Conservation (phyloP, 1,140 invertebrate species). For the Hesperophylax magnus region DNA sequence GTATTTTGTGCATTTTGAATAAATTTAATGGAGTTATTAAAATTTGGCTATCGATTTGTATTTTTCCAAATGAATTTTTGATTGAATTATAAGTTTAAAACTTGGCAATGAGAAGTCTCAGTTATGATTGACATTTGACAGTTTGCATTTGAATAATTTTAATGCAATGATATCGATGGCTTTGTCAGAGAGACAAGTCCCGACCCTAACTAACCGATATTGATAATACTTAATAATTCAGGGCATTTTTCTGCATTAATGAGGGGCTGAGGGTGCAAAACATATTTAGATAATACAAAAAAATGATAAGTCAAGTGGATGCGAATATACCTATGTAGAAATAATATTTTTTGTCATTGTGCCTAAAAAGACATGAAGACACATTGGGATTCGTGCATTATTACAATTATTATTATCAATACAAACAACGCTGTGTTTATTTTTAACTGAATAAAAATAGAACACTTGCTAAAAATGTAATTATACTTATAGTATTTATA, state of each 20-base stretch:
- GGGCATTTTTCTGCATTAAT: conserved; percentile 39
- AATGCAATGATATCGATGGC: conserved; percentile 53
- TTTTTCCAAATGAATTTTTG: conserved; percentile 44
- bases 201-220: conserved; percentile 52
- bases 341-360: too few species aligned
- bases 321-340: too few species aligned
- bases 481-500: too few species aligned
- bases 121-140: conserved; percentile 55
- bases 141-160: conserved; percentile 55
- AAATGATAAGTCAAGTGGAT: conserved; percentile 41
- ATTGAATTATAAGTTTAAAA: conserved; percentile 45
- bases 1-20: conserved; percentile 11
- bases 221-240: conserved; percentile 41
- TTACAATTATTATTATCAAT: too few species aligned
- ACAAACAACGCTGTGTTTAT: too few species aligned
- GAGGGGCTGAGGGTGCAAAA: conserved; percentile 10
- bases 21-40: conserved; percentile 30
- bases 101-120: conserved; percentile 9
- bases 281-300: conserved; percentile 22
- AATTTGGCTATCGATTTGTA: conserved; percentile 7
- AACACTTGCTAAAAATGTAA: too few species aligned
- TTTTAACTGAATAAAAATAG: too few species aligned
- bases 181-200: conserved; percentile 13
- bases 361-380: too few species aligned
- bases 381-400: too few species aligned